Base-by-base conservation (phyloP, 2,888 invertebrate species). In the Dicyrtoma fusca region DNA sequence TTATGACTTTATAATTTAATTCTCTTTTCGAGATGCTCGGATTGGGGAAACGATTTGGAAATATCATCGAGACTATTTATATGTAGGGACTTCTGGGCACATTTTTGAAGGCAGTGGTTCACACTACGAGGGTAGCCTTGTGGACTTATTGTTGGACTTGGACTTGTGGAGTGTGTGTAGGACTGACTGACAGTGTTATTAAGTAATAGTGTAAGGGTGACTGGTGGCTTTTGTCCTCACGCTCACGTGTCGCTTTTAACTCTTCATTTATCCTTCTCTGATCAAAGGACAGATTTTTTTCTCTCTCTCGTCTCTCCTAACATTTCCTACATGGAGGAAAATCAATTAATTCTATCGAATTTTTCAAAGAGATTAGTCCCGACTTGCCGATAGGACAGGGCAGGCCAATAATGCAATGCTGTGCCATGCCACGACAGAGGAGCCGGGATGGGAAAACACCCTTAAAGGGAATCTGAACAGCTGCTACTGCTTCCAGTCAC, bases 341-440 rank as follows among this genome's bases (percentile, higher is more conserved):
- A 71, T 71, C 71, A 71, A 71, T 71, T 71, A 71, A 71, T 71
- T 71, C 65, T 71, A 71, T 71, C 71, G 71, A 71, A 71, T 71
- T 64, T 71, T 71, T 71, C 71, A 71, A 71, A 71, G 59, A 65
- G 71, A 71, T 71, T 71, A 71, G 57, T 21, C 26, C 42, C 14
- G 65, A 61, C 61, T 49, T 17, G n/a, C n/a, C 62, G 25, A 42
- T 51, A n/a, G 64, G 45, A 21, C 14, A 47, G 19, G 42, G 8
- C 17, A 11, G 21, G 5, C 8, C 21, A 47, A n/a, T 19, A 21
- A 47, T 44, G 64, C 4, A 17, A 19, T 49, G 19, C 11, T 21
- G 45, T 34, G 34, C 3, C 4, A 34, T 34, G 34, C 34, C 11
- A 23, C 49, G 21, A 23, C 19, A 8, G 25, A 19, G 49, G 53